These are phyloP conservation scores for Nibea coibor DNA, from an alignment of 2,113 vertebrate genomes.

Conservation along the genomic window DNA sequence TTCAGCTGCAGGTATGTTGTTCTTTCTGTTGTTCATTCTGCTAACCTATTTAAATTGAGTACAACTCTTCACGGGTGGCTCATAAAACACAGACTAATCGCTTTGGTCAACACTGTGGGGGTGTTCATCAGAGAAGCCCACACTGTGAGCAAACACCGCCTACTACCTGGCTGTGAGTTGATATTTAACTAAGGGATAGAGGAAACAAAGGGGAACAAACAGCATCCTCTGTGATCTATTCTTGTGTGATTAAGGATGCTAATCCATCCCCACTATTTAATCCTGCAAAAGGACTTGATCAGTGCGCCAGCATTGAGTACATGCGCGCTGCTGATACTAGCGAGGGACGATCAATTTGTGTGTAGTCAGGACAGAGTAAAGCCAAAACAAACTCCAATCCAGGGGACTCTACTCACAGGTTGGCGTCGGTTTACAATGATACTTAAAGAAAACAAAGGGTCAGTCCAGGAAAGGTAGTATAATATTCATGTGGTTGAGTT, in stretches of 20 bases:
- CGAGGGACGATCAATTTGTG: conserved; percentile 47
- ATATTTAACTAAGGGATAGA: conserved; percentile 66
- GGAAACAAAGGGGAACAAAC: conserved; percentile 69
- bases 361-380: conserved; percentile 13
- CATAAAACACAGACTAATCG: conserved; percentile 74
- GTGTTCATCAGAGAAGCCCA: conserved; percentile 68
- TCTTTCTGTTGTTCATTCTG: conserved; percentile 46
- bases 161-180: conserved; percentile 57
- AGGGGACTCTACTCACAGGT: conserved; percentile 11
- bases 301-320: conserved; percentile 5
- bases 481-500: not conserved
- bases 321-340: conserved; percentile 21
- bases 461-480: not conserved
- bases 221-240: conserved; percentile 69
- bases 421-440: not conserved
- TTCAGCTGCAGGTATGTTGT: conserved; percentile 59
- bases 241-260: conserved; percentile 68
- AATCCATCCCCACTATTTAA: conserved; percentile 71
- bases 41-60: conserved; percentile 71
- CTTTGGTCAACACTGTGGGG: conserved; percentile 74
- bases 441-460: not conserved
- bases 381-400: conserved; percentile 30
- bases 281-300: conserved; percentile 62
- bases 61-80: conserved; percentile 69
- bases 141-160: conserved; percentile 65